Percentiles rank a stretch among this genome's conserved stretches.
Evolutionary conservation across 2,113 vertebrate genomes (phyloP).

Genomic region (Ellobius talpinus): DNA sequence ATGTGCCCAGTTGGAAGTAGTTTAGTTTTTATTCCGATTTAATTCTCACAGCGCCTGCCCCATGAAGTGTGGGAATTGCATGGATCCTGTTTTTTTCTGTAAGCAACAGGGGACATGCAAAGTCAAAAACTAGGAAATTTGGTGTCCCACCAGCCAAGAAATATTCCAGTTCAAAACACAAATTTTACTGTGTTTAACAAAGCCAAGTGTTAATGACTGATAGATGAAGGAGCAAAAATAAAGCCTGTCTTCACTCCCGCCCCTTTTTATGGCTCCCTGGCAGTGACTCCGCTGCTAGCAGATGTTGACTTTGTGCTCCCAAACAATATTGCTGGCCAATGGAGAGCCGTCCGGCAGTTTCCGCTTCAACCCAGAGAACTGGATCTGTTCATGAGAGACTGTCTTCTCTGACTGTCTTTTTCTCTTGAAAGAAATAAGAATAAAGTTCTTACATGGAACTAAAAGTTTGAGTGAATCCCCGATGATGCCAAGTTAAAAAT

Average conservation of each 20-base stretch:
- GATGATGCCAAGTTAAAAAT: not conserved
- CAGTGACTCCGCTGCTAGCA: conserved; percentile 54
- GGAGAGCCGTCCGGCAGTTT: conserved; percentile 6
- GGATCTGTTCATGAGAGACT: not conserved
- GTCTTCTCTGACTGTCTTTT: conserved; percentile 14
- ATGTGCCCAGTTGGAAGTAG: not conserved
- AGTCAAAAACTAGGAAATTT: not conserved
- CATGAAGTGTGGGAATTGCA: not conserved
- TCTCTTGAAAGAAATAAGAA: conserved; percentile 15
- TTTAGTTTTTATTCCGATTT: conserved; percentile 12
- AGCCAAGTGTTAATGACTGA: conserved; percentile 60
- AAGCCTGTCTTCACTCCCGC: conserved; percentile 52
- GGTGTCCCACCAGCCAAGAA: conserved; percentile 43
- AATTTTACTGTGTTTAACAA: conserved; percentile 64
- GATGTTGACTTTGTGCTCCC: conserved; percentile 70
- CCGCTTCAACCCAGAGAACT: conserved; percentile 6
- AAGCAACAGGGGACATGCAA: not conserved
- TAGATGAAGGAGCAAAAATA: conserved; percentile 31
- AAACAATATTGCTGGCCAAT: conserved; percentile 56
- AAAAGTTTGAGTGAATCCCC: not conserved
- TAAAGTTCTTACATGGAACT: not conserved
- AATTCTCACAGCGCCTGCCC: not conserved
- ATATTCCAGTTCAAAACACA: conserved; percentile 57
- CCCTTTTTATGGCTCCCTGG: conserved; percentile 66
- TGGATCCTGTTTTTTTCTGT: not conserved